Conservation (phyloP, 2,113 vertebrate species). For the Heteronetta atricapilla region DNA sequence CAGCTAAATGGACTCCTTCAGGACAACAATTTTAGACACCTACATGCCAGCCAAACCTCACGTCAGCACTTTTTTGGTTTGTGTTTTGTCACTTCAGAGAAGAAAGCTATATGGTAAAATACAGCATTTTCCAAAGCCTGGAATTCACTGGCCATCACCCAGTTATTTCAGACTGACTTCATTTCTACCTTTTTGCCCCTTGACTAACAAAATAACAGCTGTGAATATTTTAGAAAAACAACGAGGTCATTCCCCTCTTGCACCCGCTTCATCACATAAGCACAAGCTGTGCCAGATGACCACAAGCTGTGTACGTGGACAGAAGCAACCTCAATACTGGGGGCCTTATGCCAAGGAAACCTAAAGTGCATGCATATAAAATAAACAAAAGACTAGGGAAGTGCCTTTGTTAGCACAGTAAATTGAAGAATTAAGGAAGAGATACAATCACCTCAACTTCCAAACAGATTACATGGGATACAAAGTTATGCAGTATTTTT, state of each 20-base stretch:
- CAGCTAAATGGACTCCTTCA: rapidly evolving
- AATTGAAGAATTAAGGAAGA: not conserved
- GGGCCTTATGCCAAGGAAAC: not conserved
- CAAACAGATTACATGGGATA: not conserved
- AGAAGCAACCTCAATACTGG: not conserved
- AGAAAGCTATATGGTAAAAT: not conserved
- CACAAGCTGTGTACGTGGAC: not conserved
- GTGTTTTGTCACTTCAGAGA: not conserved
- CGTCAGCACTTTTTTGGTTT: not conserved
- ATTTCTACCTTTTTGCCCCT: not conserved
- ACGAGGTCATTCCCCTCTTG: not conserved
- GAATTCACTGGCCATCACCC: not conserved
- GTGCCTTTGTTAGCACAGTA: not conserved
- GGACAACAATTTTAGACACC: not conserved
- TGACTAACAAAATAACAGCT: not conserved
- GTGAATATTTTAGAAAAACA: not conserved
- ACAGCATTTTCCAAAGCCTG: not conserved
- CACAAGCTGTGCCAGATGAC: not conserved
- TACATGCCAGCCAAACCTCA: not conserved
- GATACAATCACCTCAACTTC: not conserved
- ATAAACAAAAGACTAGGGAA: not conserved
- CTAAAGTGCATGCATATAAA: not conserved
- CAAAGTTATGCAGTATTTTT: not conserved
- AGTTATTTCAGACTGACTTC: not conserved
- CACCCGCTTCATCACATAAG: not conserved